A percentile compares a stretch with the other conserved stretches of the same genome.
Evolutionary conservation across 2,888 invertebrate genomes (phyloP).

Genomic region (Bedellia somnulentella): DNA sequence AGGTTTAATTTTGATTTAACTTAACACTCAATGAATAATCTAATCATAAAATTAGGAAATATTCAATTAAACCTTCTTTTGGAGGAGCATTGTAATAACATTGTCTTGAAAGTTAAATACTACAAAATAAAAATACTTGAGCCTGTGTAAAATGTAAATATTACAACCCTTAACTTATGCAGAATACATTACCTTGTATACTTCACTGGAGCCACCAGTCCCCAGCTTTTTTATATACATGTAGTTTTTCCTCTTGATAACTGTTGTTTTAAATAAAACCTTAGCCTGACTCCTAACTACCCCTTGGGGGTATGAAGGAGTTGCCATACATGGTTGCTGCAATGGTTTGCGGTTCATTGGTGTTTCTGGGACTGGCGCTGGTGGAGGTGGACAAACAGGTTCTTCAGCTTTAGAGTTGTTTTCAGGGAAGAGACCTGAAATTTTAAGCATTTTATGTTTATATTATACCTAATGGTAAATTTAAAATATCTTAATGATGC

Average conservation of each 20-base stretch:
- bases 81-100: too few relatives aligned
- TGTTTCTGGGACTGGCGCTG: constrained; percentile 25
- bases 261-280: constrained; percentile 48
- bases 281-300: constrained; percentile 25
- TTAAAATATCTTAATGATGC: too few relatives aligned
- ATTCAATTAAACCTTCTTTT: too few relatives aligned
- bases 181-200: constrained; percentile 68
- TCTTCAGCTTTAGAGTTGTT: constrained; percentile 1
- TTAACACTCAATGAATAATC: too few relatives aligned
- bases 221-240: constrained; percentile 76
- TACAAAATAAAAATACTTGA: too few relatives aligned
- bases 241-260: constrained; percentile 74
- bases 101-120: too few relatives aligned
- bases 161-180: too few relatives aligned
- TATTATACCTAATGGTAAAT: too few relatives aligned
- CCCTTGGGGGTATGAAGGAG: constrained; percentile 46
- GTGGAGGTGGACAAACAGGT: constrained; percentile 11
- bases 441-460: background rate
- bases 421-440: constrained; percentile 10
- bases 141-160: too few relatives aligned
- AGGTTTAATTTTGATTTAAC: too few relatives aligned
- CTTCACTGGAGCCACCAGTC: constrained; percentile 88
- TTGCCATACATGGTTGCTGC: constrained; percentile 29
- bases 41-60: too few relatives aligned
- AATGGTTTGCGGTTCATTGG: constrained; percentile 29